Evolutionary conservation across 1,140 invertebrate species (phyloP), one percentile per base, ranked within the genome.

Genomic region (Panulirus ornatus): DNA sequence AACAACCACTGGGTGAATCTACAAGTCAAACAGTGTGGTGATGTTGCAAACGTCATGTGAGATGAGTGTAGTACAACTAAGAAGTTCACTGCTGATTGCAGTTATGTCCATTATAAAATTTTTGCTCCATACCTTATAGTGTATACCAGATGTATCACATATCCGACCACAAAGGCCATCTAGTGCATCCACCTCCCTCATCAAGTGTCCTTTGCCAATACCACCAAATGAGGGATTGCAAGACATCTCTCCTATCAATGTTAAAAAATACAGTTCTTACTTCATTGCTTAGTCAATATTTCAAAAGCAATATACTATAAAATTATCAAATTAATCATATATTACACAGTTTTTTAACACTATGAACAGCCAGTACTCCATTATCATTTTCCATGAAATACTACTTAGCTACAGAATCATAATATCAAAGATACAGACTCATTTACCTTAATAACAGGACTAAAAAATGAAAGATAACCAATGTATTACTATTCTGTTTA

Each of bases 221-320:
- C 98, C 98, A 81, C 98, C 98, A 94, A 99, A 99, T 19, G 97
- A 97, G 70, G 97, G 98, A 94, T 99, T 99, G 93, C 98, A 99
- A 0, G 98, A 98, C 98, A 99, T 99, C 94, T 98, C 98, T 71
- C 97, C 97, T 97, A 89, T 42, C n/a, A n/a, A n/a, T n/a, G n/a
- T n/a, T 94, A 93, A 71, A 92, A 22, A 40, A 79, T 3, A 38
- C 63, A 54, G 38, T 6, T 27, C 22, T n/a, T 34, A 66, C 22
- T n/a, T n/a, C 22, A 6, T 34, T 3, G 6, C 11, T 11, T 11
- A 58, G 51, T 11, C 51, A 22, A 22, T 22, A 58, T 11, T 11
- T 11, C 22, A 11, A 58, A 11, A 58, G 51, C 11, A 58, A 58
- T 38, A 27, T 19, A 82, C 75, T 81, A 34, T 51, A 84, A 0